Evolutionary conservation across 2,888 invertebrate species (phyloP), one percentile per base, ranked within the genome.

Genomic region (Frankliniella fusca): DNA sequence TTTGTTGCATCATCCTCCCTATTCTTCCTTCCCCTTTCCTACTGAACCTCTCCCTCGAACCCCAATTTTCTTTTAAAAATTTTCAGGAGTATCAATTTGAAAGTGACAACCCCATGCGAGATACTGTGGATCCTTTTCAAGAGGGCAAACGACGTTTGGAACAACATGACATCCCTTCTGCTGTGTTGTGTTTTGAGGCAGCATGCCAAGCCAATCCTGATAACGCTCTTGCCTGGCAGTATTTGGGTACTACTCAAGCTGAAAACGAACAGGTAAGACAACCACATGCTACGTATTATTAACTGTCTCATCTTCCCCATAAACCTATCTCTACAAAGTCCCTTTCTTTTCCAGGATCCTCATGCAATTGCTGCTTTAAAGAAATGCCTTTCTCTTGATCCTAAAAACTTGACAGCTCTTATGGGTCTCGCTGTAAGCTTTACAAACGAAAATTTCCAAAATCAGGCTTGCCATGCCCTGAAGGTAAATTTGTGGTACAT

Each of bases 131-230:
- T 89, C 94, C 97, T 0, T 91, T 98, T 83, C 94, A 94, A 87
- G 93, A 95, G 86, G 98, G 98, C 0, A 93, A 96, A 87, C 92
- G 93, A 85, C 93, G 94, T 87, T 88, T 98, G 84, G 92, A 92
- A 85, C 92, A 92, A 85, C 98, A 98, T 15, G 98, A 99, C 88
- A 91, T 99, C 84, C 97, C 98, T 50, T 95, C 97, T 85, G 99
- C 99, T 23, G 97, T 98, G 0, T 89, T 99, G 48, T 95, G 97
- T 86, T 99, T 99, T 89, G 99, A 99, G 89, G 96, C 97, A 81
- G 98, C 98, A 15, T 97, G 93, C 5, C 94, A 95, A 86, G 93
- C 96, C 87, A 91, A 94, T 81, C 93, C 94, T 2, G 90, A 93
- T 81, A 94, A 94, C 86, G 90, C 92, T 0, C 94, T 96, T 88